A percentile compares a stretch with the other conserved stretches of the same genome.
phyloP scores from a whole-genome alignment of 2,888 invertebrate genomes.

The Teinopalpus imperialis region DNA sequence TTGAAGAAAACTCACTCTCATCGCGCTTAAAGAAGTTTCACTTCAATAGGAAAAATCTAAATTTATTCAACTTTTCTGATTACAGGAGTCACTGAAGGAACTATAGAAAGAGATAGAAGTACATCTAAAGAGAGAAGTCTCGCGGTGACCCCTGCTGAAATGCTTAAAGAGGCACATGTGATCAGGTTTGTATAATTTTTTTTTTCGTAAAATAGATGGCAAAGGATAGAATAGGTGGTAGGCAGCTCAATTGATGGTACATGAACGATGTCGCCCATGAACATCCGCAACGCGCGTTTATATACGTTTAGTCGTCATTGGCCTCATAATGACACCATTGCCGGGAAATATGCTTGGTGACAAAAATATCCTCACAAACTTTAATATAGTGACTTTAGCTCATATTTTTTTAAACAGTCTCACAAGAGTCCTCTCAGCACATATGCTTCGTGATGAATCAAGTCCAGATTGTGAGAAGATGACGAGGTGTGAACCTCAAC shows the following conservation, averaged over 20 bases:
- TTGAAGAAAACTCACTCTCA: no score
- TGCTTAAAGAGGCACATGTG: conserved; percentile 85
- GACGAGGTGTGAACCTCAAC: conserved; percentile 76
- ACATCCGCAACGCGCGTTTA: no score
- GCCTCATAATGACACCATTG: no score
- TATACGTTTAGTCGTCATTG: no score
- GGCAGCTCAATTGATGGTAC: no score
- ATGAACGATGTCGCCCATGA: not conserved
- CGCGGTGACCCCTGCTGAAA: conserved; percentile 85
- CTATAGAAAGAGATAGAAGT: conserved; percentile 41
- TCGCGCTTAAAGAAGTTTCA: no score
- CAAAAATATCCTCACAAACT: no score
- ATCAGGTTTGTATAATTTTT: conserved; percentile 78
- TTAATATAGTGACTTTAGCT: no score
- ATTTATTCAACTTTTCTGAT: not conserved
- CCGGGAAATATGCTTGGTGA: no score
- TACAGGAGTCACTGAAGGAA: conserved; percentile 3
- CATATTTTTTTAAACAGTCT: conserved; percentile 45
- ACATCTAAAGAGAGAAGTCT: conserved; percentile 86
- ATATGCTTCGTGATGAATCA: conserved; percentile 66
- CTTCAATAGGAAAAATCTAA: no score
- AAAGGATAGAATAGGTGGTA: no score
- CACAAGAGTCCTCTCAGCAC: conserved; percentile 58
- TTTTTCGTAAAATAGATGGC: no score
- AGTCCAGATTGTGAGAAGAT: conserved; percentile 87